Base-by-base conservation (phyloP, 2,113 vertebrate genomes). In the Urocolius indicus region DNA sequence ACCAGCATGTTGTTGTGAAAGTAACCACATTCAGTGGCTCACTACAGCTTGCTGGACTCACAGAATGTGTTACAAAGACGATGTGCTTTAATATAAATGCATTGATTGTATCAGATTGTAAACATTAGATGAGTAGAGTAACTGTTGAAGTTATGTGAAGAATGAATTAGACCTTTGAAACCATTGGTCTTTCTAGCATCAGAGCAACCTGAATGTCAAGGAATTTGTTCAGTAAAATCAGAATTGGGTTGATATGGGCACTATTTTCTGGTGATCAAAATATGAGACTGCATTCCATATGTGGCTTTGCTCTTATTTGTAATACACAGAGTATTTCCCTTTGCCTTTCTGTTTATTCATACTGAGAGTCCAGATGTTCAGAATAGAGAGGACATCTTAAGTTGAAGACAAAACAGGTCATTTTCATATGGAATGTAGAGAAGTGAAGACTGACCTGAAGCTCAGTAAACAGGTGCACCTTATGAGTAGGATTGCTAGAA, bases 11-110 rank as follows among this genome's bases (percentile, higher is more conserved):
- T 58, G 49, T 57, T 95, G 38, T 74, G 74, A 49, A 95, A 84
- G 66, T 36, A 89, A 76, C 43, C 24, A 45, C 38, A 21, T 65
- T 62, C 11, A 21, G 74, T 75, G 63, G 11, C 80, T 94, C 66
- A 81, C 45, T 85, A 13, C 81, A 96, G 92, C 92, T 93, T 55
- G 19, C 52, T 48, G 71, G 94, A 58, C 97, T 97, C 95, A 95
- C 78, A 92, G 93, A 97, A 73, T 77, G 67, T 55, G 55, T 96
- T 86, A 81, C 6, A 17, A 97, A 95, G 75, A 96, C 94, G 74
- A 84, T 95, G 49, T 96, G 75, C 52, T 96, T 97, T 83, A 80
- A 92, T 52, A 78, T 71, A 71, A 97, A 96, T 93, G 89, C 49
- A 71, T 38, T 90, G 80, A 23, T 90, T 29, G 15, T 85, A 65